Conservation (phyloP, 2,888 invertebrate species). For the Netelia fuscicornis region DNA sequence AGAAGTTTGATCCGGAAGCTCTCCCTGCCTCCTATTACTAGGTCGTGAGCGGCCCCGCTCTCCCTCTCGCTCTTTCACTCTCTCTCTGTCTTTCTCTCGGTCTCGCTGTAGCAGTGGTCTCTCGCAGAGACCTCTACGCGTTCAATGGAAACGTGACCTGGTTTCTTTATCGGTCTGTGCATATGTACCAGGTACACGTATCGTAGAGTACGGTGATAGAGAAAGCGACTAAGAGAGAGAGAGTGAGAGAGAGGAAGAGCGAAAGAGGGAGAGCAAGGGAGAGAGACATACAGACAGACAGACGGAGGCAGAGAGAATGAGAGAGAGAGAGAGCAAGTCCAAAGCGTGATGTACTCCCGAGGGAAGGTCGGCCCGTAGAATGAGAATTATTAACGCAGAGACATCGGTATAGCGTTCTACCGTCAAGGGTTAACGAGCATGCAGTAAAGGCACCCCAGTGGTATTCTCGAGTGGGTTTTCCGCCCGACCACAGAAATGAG, state of each 20-base stretch:
- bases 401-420: constrained; percentile 45
- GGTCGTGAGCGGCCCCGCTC: constrained; percentile 25
- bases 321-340: constrained; percentile 43
- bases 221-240: not conserved
- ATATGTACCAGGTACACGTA: constrained; percentile 54
- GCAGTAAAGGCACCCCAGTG: constrained; percentile 51
- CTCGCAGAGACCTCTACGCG: constrained; percentile 35
- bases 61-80: constrained; percentile 9
- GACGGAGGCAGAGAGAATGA: not conserved
- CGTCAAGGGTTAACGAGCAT: constrained; percentile 66
- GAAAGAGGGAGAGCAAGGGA: constrained; percentile 35
- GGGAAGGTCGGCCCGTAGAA: constrained; percentile 56
- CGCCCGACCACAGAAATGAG: constrained; percentile 48
- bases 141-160: constrained; percentile 67
- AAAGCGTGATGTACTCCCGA: constrained; percentile 56
- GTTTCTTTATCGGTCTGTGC: constrained; percentile 59
- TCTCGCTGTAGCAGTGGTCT: constrained; percentile 2
- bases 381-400: constrained; percentile 66
- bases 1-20: constrained; percentile 63
- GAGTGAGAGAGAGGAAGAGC: not conserved
- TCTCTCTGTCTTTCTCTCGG: constrained; percentile 13
- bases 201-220: constrained; percentile 34
- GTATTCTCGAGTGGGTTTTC: constrained; percentile 59
- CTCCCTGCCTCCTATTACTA: constrained; percentile 30
- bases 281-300: not conserved